Evolutionary conservation across 2,113 vertebrate species (phyloP).

Genomic region (Suncus etruscus): DNA sequence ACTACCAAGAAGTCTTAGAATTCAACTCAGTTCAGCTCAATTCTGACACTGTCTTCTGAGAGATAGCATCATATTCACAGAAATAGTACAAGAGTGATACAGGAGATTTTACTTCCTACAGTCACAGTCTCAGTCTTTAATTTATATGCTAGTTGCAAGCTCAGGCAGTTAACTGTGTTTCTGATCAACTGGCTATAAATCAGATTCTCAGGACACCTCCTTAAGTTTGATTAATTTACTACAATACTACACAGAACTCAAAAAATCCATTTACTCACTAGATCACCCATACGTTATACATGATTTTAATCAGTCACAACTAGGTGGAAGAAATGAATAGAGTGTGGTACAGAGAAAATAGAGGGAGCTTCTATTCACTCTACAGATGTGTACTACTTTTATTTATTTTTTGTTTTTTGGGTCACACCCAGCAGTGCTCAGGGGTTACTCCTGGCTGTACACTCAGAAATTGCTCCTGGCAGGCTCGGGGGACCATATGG

Average conservation of each 20-base stretch:
- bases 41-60: neutral
- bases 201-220: neutral
- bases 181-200: neutral
- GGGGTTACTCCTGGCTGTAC: no score
- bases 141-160: neutral
- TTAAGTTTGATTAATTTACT: neutral
- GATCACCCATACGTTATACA: neutral
- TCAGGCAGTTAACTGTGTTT: neutral
- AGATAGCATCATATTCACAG: no score
- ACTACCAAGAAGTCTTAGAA: neutral
- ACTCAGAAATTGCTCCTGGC: no score
- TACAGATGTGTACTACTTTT: no score
- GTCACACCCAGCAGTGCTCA: no score
- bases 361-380: neutral
- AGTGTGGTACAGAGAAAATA: neutral
- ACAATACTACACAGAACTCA: neutral
- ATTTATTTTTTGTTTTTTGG: no score
- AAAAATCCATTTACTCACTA: neutral
- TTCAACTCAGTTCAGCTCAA: neutral
- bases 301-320: neutral
- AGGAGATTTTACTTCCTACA: no score
- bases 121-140: neutral
- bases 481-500: no score
- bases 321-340: neutral
- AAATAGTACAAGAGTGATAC: no score